Evolutionary conservation across 1,140 invertebrate genomes (phyloP).

Genomic region (Amyelois transitella): DNA sequence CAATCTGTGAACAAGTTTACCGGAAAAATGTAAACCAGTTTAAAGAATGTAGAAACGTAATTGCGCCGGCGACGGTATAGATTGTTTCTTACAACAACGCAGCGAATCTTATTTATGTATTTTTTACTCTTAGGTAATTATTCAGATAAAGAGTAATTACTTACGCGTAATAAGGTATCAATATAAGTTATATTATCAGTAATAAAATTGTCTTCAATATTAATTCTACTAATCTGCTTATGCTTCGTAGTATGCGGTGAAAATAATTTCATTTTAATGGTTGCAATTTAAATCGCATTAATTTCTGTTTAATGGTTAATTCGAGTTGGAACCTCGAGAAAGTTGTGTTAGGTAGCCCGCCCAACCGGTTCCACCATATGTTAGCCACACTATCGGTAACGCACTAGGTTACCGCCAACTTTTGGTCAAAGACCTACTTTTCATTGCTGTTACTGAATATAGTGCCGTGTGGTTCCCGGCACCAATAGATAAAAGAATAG

Average conservation of each 20-base stretch:
- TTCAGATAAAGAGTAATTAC: too few relatives aligned
- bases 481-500: too few relatives aligned
- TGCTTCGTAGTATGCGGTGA: neutral
- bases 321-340: slow-evolving; percentile 31
- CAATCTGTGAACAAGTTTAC: neutral
- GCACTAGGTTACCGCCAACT: slow-evolving; percentile 37
- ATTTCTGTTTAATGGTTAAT: neutral
- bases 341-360: slow-evolving; percentile 38
- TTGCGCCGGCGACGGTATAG: neutral
- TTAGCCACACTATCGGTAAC: slow-evolving; percentile 35
- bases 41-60: neutral
- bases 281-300: neutral
- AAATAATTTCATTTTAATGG: neutral
- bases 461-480: too few relatives aligned
- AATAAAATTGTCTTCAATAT: too few relatives aligned
- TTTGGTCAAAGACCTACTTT: neutral
- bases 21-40: neutral
- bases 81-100: neutral
- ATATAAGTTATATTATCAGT: too few relatives aligned
- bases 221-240: too few relatives aligned
- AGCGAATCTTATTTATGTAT: neutral
- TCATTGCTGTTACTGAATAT: too few relatives aligned
- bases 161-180: too few relatives aligned
- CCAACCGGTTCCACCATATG: slow-evolving; percentile 45
- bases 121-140: too few relatives aligned